Conservation (phyloP, 2,888 invertebrate species). For the Drosophila pseudotalamancana region DNA sequence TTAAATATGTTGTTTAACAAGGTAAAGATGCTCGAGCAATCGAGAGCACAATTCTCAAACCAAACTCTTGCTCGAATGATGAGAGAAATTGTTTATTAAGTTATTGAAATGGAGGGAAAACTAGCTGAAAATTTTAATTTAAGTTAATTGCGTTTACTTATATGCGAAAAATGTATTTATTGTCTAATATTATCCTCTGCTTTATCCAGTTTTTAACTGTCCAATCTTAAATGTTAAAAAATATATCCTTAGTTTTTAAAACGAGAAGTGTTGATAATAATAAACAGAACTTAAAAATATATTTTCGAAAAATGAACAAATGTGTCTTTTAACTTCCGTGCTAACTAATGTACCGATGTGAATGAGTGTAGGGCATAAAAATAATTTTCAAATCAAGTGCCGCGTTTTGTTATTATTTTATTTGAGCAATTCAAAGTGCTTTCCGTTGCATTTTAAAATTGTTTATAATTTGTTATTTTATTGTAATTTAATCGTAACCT, state of each 20-base stretch:
- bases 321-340: neutral
- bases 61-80: too few species aligned
- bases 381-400: constrained; percentile 32
- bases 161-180: neutral
- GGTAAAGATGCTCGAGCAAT: constrained; percentile 28
- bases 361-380: constrained; percentile 22
- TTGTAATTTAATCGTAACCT: constrained; percentile 73
- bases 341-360: constrained; percentile 14
- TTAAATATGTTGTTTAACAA: constrained; percentile 55
- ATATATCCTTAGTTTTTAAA: neutral
- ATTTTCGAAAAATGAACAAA: neutral
- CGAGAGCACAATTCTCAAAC: constrained; percentile 1
- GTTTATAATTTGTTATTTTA: constrained; percentile 62
- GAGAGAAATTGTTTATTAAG: neutral
- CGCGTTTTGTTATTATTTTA: constrained; percentile 19
- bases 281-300: neutral
- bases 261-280: neutral
- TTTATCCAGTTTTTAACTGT: neutral
- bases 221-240: neutral
- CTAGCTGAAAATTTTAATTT: neutral
- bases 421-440: constrained; percentile 53
- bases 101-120: neutral
- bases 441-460: constrained; percentile 37
- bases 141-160: neutral
- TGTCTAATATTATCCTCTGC: neutral